Base-by-base conservation (phyloP, 2,888 invertebrate species). In the Habrosyne pyritoides region DNA sequence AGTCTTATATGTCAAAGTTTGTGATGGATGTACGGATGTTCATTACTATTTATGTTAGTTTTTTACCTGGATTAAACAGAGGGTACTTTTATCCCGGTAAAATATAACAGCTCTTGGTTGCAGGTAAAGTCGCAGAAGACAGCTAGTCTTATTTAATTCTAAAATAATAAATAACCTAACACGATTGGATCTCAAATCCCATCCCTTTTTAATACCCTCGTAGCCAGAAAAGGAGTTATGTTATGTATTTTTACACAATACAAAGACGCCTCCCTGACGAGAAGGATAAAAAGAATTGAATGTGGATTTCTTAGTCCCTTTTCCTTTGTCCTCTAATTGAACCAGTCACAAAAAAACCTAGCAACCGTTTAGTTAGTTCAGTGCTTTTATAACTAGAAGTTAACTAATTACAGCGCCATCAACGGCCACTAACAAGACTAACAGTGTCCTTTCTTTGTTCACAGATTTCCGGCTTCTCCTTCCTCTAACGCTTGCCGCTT, bases 401-500 rank as follows among this genome's bases (percentile, higher is more conserved):
- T 28, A 50, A 28, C 82, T 82, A 83, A 83, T 81, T 75, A 50
- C 4, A 60, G 64, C 59, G 61, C 64, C 62, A 59, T 71, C 69
- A 67, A 59, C 63, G 57, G 63, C 75, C 57, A 81, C 86, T 90
- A 88, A 89, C 83, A 82, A 64, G 69, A 87, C 88, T 91, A 90
- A 91, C 89, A 82, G 55, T 77, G 62, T 64, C 67, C 64, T 89
- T 84, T 87, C 86, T 90, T 92, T 92, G 91, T 92, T 75, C 88
- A 70, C 91, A 92, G 91, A 85, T 88, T 72, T 60, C 79, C 79
- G 68, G 78, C 71, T 72, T 67, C 71, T 63, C 70, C 69, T 54
- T n/a, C n/a, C 59, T 59, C 73, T 82, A 79, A 80, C 79, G 72
- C 77, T 81, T 79, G 64, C 71, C 52, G 62, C 65, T 63, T 61